Evolutionary conservation across 2,888 invertebrate genomes (phyloP), one percentile per base, ranked within the genome.

Genomic region (Catocala fraxini): DNA sequence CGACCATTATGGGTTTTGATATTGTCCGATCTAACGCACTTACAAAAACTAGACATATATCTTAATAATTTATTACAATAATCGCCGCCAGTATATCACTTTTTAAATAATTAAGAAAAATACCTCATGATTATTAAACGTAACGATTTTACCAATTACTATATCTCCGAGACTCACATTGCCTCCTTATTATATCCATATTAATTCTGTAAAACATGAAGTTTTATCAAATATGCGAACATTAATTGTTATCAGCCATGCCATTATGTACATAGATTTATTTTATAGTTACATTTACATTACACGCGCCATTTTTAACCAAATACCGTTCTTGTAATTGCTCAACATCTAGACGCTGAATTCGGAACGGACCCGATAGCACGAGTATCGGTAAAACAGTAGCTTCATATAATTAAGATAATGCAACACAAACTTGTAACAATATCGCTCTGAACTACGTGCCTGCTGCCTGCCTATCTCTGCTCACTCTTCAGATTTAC

Each of bases 241-340:
- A 65, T 68, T 61, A 45, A 60, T 63, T 65, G 58, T 74, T 65
- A 65, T 68, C 62, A 73, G 33, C 58, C 65, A 77, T 80, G 78
- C 78, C 78, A 77, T 79, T 75, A 66, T 77, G 68, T 77, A 77
- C 55, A 75, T 80, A 77, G 59, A 65, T 60, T 69, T 75, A 72
- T 75, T 70, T 70, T 66, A 62, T 80, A 73, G 66, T 69, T 77
- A 80, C 67, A 73, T 73, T 75, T 73, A 70, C 68, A 41, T 67
- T 64, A 71, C 67, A 73, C 71, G 77, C 77, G 85, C 85, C 84
- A 86, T 86, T 80, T 73, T 65, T 58, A 73, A 83, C 84, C 86
- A 85, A 85, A 86, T 80, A 84, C 74, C 56, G 63, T 73, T 80
- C 66, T 73, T 70, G 60, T 73, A 70, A 79, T 81, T 80, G 78